A percentile compares a stretch with the other conserved stretches of the same genome.
Conservation (phyloP, 1,140 invertebrate species). For the Cotesia typhae region DNA sequence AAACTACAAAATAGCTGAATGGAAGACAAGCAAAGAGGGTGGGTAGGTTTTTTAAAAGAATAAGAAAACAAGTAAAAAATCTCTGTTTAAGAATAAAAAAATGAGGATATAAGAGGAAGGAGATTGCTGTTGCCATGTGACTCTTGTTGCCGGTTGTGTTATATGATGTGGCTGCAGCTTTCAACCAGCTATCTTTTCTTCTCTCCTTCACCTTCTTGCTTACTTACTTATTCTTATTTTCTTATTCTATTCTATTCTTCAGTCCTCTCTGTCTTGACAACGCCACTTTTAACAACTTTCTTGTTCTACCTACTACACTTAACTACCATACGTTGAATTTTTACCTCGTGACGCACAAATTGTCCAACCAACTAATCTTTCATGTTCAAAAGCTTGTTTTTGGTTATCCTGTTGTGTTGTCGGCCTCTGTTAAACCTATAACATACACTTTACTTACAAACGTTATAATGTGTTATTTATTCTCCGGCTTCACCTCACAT, state of each 20-base stretch:
- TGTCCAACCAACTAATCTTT: constrained; percentile 21
- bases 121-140: constrained; percentile 59
- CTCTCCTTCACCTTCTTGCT: constrained; percentile 12
- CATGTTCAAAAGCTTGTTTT: constrained; percentile 16
- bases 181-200: constrained; percentile 28
- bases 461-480: too few species aligned
- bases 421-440: background rate
- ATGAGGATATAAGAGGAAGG: constrained; percentile 34
- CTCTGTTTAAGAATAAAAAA: constrained; percentile 12
- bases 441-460: too few species aligned
- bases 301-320: background rate
- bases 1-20: constrained; percentile 40
- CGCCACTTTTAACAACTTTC: background rate
- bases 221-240: too few species aligned
- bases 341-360: constrained; percentile 30
- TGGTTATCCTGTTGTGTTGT: constrained; percentile 13
- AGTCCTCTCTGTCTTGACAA: background rate
- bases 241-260: constrained; percentile 10
- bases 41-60: constrained; percentile 25
- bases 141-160: constrained; percentile 35
- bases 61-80: constrained; percentile 10
- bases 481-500: too few species aligned
- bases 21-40: background rate
- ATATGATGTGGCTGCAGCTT: constrained; percentile 32
- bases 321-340: constrained; percentile 16